These are phyloP conservation scores for Hirundichthys speculiger DNA, from an alignment of 2,113 vertebrate species.

Conservation along the genomic window DNA sequence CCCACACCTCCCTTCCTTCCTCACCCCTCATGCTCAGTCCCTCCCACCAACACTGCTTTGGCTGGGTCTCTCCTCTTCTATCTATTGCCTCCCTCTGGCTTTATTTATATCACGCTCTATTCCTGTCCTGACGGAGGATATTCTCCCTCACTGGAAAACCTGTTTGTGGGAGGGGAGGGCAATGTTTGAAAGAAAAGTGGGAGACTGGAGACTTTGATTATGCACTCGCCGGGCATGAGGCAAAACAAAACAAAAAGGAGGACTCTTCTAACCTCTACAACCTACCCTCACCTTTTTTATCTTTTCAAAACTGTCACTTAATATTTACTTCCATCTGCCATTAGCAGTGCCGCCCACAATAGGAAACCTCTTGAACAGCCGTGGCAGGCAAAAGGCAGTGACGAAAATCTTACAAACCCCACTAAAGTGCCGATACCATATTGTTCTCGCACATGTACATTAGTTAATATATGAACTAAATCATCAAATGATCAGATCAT, in stretches of 20 bases:
- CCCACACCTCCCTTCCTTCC: conserved; percentile 63
- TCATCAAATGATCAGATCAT: conserved; percentile 15
- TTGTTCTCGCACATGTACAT: conserved; percentile 25
- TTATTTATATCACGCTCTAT: conserved; percentile 78
- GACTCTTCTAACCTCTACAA: conserved; percentile 60
- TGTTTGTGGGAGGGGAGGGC: conserved; percentile 54
- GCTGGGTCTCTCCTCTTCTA: conserved; percentile 76
- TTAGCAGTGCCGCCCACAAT: conserved; percentile 74
- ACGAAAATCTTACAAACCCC: conserved; percentile 26
- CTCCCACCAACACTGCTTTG: conserved; percentile 77
- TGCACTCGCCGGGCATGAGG: conserved; percentile 44
- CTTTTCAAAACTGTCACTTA: conserved; percentile 80
- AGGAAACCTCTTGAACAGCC: conserved; percentile 75
- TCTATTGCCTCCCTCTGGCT: conserved; percentile 75
- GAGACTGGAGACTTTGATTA: conserved; percentile 56
- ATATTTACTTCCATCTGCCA: conserved; percentile 82
- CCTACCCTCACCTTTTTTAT: conserved; percentile 76
- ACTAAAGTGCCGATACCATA: conserved; percentile 13
- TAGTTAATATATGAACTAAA: conserved; percentile 18
- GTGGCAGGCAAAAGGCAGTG: conserved; percentile 38
- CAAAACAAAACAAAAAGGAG: conserved; percentile 57
- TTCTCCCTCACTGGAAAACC: conserved; percentile 62
- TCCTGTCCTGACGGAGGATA: conserved; percentile 73
- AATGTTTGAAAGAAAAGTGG: conserved; percentile 40
- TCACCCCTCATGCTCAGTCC: conserved; percentile 60